Evolutionary conservation across 2,888 invertebrate species (phyloP).

Genomic region (Phortica magna): DNA sequence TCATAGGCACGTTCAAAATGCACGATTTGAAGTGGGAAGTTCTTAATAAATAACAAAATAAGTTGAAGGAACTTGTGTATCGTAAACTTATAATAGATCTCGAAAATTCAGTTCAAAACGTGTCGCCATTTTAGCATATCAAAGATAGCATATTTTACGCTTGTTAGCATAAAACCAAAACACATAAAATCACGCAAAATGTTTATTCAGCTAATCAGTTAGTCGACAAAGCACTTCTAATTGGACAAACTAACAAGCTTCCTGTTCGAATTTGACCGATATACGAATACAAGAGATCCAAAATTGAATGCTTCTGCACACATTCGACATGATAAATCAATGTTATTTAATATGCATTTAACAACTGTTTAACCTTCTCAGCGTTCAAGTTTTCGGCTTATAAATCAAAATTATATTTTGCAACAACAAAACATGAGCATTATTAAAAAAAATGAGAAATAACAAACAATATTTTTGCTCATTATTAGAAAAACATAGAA

Average conservation of each 20-base stretch:
- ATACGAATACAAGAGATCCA: neutral
- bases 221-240: neutral
- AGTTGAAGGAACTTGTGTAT: too few species aligned
- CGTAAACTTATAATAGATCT: too few species aligned
- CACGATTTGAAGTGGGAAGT: too few species aligned
- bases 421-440: conserved; percentile 5
- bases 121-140: too few species aligned
- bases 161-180: too few species aligned
- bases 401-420: conserved; percentile 52
- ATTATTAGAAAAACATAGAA: neutral
- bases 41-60: too few species aligned
- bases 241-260: conserved; percentile 10
- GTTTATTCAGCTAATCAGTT: neutral
- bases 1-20: too few species aligned
- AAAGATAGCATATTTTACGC: too few species aligned
- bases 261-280: neutral
- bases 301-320: neutral
- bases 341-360: conserved; percentile 58
- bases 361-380: conserved; percentile 65
- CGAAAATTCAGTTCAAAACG: too few species aligned
- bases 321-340: conserved; percentile 58
- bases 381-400: conserved; percentile 61
- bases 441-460: conserved; percentile 1
- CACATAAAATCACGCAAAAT: neutral
- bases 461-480: neutral